Evolutionary conservation across 2,113 vertebrate species (phyloP), one percentile per base, ranked within the genome.

Genomic region (Actenoides lindsayi): DNA sequence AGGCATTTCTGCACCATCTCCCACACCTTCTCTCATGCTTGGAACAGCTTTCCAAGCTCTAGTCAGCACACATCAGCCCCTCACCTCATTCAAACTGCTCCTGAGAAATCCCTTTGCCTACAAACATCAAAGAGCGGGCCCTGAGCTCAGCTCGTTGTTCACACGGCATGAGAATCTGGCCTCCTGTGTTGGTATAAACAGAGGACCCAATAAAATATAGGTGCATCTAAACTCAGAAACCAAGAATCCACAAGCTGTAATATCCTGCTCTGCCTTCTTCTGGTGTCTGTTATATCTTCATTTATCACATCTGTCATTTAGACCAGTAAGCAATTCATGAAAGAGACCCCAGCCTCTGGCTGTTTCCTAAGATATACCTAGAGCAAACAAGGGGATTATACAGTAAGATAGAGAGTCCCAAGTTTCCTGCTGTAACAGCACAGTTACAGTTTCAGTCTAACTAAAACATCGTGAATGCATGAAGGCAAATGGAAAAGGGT

Each of bases 1-100:
- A 96, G 83, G 92, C 90, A 97, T 97, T 96, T 97, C 95, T 96
- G 83, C 95, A 95, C 96, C 95, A 94, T 97, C 96, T 96, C 95
- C 92, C 94, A 96, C 94, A 96, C 96, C 94, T 96, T 96, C 94
- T 87, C 93, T 95, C 95, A 96, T 95, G 91, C 91, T 95, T 89
- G 63, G 83, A 96, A 93, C 92, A 93, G 96, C 89, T 94, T 95
- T 95, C 93, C 95, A 96, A 96, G 89, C 86, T 91, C 94, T 84
- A 94, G 95, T 96, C 92, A 96, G 92, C 96, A 94, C 89, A 87
- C 93, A 96, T 97, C 95, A 96, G 89, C 82, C 89, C 87, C 69
- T 96, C 96, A 96, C 95, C 95, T 97, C 96, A 96, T 96, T 96
- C 87, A 95, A 95, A 94, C 87, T 60, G 78, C 93, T 92, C 89